These are phyloP conservation scores for Agriotes lineatus DNA, from an alignment of 2,888 invertebrate genomes.

Conservation along the genomic window DNA sequence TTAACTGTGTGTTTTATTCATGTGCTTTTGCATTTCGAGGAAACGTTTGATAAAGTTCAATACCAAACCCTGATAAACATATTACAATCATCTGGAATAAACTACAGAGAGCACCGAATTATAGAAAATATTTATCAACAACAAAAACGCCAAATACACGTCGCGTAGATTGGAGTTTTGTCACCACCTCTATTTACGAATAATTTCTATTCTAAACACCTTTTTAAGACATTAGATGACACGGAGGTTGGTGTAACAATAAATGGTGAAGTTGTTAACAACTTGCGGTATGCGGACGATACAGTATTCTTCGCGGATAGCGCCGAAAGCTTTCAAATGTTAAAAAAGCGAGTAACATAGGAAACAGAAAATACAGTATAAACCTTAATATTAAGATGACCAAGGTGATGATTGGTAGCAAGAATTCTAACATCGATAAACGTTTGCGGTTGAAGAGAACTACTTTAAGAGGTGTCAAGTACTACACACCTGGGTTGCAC, in stretches of 20 bases:
- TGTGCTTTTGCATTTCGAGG: background rate
- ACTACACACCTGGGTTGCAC: background rate
- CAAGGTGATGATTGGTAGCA: background rate
- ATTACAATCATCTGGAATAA: background rate
- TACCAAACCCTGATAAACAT: background rate
- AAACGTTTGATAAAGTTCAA: background rate
- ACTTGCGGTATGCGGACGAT: too few relatives aligned
- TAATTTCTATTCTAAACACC: background rate
- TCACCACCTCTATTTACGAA: background rate
- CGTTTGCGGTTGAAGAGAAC: background rate
- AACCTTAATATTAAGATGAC: background rate
- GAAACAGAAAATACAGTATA: background rate
- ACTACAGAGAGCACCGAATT: background rate
- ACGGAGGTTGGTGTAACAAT: background rate
- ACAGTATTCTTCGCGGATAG: too few relatives aligned
- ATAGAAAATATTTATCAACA: background rate
- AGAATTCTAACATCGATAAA: background rate
- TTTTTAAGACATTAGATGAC: background rate
- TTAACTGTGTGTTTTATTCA: background rate
- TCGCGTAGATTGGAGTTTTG: background rate
- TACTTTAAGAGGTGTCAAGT: background rate
- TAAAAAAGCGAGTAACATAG: background rate
- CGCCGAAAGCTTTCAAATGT: too few relatives aligned
- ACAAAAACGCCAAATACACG: background rate
- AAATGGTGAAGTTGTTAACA: too few relatives aligned